These are phyloP conservation scores for Nephotettix cincticeps DNA, from an alignment of 1,140 invertebrate species.

Conservation along the genomic window DNA sequence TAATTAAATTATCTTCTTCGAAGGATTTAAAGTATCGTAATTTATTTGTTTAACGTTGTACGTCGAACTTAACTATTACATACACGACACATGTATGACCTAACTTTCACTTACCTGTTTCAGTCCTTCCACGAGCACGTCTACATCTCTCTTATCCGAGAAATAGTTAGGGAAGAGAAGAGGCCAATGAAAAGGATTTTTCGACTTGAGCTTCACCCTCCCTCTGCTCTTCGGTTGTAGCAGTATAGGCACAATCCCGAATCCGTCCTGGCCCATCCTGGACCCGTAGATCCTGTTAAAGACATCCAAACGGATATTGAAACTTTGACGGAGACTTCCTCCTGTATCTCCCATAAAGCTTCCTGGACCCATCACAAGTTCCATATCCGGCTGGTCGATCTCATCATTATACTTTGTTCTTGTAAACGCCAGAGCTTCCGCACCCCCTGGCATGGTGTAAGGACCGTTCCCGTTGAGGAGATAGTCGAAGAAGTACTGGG, in stretches of 20 bases:
- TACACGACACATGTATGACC: too few relatives aligned
- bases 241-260: constrained; percentile 51
- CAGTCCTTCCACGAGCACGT: constrained; percentile 55
- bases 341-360: constrained; percentile 70
- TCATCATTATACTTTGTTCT: constrained; percentile 52
- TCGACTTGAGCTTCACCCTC: constrained; percentile 49
- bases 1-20: too few relatives aligned
- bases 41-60: too few relatives aligned
- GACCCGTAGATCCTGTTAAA: constrained; percentile 37
- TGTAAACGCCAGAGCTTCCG: constrained; percentile 48
- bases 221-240: constrained; percentile 54
- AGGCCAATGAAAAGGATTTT: constrained; percentile 60
- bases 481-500: constrained; percentile 58
- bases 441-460: constrained; percentile 47
- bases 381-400: constrained; percentile 63
- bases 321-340: constrained; percentile 58
- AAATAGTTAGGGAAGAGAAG: constrained; percentile 62
- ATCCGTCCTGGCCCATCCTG: constrained; percentile 45
- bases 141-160: constrained; percentile 35
- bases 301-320: constrained; percentile 40
- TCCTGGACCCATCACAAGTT: constrained; percentile 73
- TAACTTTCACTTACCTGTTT: too few relatives aligned
- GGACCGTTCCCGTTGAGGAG: constrained; percentile 44
- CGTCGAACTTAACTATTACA: too few relatives aligned
- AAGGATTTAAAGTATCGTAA: too few relatives aligned